These are phyloP conservation scores for Xiphorhynchus elegans DNA, from an alignment of 2,113 vertebrate species.

Conservation along the genomic window DNA sequence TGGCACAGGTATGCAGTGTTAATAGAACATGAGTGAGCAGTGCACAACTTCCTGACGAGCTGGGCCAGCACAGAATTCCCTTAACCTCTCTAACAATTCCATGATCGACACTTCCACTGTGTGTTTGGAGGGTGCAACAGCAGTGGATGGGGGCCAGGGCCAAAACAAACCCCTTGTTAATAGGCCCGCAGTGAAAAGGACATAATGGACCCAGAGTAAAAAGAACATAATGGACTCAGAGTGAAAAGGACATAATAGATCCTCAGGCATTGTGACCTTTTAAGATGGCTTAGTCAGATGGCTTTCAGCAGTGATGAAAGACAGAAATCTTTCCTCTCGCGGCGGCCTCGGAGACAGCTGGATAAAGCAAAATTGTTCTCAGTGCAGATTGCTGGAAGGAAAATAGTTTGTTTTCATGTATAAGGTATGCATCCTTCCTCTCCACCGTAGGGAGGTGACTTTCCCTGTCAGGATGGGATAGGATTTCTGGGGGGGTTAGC, in stretches of 20 bases:
- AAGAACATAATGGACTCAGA: neutral
- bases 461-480: neutral
- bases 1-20: neutral
- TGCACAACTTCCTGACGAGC: neutral
- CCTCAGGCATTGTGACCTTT: slow-evolving; percentile 21
- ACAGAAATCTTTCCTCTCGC: neutral
- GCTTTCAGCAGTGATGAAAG: slow-evolving; percentile 26
- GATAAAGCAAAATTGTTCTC: neutral
- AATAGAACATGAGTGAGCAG: neutral
- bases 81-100: neutral
- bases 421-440: neutral
- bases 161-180: slow-evolving; percentile 5
- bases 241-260: neutral
- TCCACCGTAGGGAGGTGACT: neutral
- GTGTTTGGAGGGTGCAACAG: neutral
- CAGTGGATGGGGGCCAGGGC: neutral
- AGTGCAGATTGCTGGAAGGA: neutral
- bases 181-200: neutral
- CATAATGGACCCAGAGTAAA: neutral
- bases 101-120: fast-evolving
- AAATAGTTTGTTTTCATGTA: neutral
- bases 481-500: neutral
- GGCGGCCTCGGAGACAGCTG: neutral
- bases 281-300: neutral
- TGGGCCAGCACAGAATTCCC: neutral